Evolutionary conservation across 2,113 vertebrate genomes (phyloP), one percentile per base, ranked within the genome.

Genomic region (Cyprinodon tularosa): DNA sequence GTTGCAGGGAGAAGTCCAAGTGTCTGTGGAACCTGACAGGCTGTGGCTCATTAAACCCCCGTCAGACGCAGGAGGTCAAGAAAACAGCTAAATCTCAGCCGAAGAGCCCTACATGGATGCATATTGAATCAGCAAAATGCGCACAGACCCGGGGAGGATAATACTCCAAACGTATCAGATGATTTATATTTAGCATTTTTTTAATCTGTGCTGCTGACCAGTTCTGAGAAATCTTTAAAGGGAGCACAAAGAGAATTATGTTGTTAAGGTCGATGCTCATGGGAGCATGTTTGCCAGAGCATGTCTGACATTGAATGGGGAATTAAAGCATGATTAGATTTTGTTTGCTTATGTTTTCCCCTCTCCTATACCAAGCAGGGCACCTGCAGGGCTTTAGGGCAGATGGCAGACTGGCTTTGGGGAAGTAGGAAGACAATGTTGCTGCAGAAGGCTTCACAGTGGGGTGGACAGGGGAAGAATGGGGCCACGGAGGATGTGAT

Each of bases 371-470:
- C 37, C 40, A 48, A 36, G 17, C 63, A 39, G 68, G 59, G 40
- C 29, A 47, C 9, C n/a, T 72, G 59, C 60, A 42, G 81, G 77
- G 71, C 62, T 83, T 76, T 75, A 44, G 82, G 74, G 65, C 17
- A 77, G 71, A 45, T 80, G 64, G 60, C 62, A 64, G 65, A 47
- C 64, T 80, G 83, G 81, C 48, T 85, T 83, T 76, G 36, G 66
- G 57, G 76, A 85, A 88, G 82, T 82, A 87, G 83, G 90, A 90
- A 69, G 50, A 74, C 63, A 48, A 12, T 72, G 81, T 72, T 63
- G 81, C 74, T 80, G 83, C 86, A 91, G 90, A 88, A 82, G 87
- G 89, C 74, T 75, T 90, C 89, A 84, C 91, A 87, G 89, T 80
- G 60, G 88, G 88, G 77, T 36, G 48, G 76, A 57, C 39, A 66